Conservation (phyloP, 2,113 vertebrate genomes). For the Poeciliopsis occidentalis region DNA sequence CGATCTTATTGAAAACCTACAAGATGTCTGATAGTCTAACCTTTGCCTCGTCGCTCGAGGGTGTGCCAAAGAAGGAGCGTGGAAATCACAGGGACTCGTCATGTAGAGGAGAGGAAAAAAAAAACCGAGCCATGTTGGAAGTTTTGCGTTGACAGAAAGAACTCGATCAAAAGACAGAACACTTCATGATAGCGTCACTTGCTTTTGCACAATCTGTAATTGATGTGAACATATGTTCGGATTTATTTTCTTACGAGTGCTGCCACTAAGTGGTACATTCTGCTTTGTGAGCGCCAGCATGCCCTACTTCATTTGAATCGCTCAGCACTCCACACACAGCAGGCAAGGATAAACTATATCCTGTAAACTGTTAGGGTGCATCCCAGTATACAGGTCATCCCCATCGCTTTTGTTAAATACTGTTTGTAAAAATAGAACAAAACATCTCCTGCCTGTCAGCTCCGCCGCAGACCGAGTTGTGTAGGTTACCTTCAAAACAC, state of each 20-base stretch:
- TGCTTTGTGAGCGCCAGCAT: constrained; percentile 49
- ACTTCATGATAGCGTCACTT: constrained; percentile 56
- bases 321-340: background rate
- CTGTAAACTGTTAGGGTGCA: constrained; percentile 14
- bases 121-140: constrained; percentile 15
- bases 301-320: constrained; percentile 55
- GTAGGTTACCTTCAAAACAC: constrained; percentile 25
- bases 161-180: constrained; percentile 56
- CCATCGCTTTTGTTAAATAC: constrained; percentile 16
- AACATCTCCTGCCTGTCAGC: constrained; percentile 23
- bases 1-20: constrained; percentile 67
- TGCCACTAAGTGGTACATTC: constrained; percentile 41
- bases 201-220: constrained; percentile 61
- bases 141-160: constrained; percentile 32
- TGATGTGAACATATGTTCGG: constrained; percentile 67
- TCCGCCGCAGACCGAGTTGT: constrained; percentile 2
- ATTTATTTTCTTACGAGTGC: constrained; percentile 56
- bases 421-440: constrained; percentile 50
- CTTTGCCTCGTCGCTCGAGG: constrained; percentile 47
- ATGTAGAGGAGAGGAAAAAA: background rate
- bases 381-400: constrained; percentile 28
- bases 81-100: constrained; percentile 15
- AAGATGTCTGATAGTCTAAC: constrained; percentile 61
- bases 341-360: constrained; percentile 12
- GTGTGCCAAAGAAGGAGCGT: constrained; percentile 10